phyloP scores from a whole-genome alignment of 2,113 vertebrate species.

The Melanostigma gelatinosum region DNA sequence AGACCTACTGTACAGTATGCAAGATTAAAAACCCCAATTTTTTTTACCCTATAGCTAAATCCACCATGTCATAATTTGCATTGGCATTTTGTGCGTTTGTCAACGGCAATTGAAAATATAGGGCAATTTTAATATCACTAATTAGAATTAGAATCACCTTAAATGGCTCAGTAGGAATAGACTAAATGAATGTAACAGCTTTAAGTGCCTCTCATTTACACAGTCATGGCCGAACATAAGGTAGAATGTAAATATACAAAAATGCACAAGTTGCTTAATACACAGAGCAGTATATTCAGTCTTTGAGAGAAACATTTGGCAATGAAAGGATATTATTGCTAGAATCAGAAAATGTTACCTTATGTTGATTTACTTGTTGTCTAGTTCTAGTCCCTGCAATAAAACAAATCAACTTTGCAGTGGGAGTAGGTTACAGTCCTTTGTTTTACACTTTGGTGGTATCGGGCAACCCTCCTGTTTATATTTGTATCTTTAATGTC shows the following conservation, averaged over 20 bases:
- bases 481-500: slow-evolving; percentile 49
- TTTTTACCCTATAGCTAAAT: neutral
- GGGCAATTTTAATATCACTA: neutral
- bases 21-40: neutral
- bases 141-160: neutral
- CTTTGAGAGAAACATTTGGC: neutral
- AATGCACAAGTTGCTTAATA: neutral
- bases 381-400: neutral
- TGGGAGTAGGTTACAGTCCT: slow-evolving; percentile 20
- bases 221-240: neutral
- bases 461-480: slow-evolving; percentile 1
- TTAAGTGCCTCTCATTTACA: neutral
- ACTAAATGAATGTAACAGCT: neutral
- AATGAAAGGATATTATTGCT: neutral
- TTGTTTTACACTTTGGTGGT: slow-evolving; percentile 3
- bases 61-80: neutral
- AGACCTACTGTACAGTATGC: neutral
- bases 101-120: neutral
- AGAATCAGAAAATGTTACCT: neutral
- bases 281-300: neutral
- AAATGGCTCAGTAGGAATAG: neutral
- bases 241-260: neutral
- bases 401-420: slow-evolving; percentile 12
- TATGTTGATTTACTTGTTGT: neutral
- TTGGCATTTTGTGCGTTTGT: neutral